Evolutionary conservation across 2,888 invertebrate genomes (phyloP).

Genomic region (Chrysina gloriosa): DNA sequence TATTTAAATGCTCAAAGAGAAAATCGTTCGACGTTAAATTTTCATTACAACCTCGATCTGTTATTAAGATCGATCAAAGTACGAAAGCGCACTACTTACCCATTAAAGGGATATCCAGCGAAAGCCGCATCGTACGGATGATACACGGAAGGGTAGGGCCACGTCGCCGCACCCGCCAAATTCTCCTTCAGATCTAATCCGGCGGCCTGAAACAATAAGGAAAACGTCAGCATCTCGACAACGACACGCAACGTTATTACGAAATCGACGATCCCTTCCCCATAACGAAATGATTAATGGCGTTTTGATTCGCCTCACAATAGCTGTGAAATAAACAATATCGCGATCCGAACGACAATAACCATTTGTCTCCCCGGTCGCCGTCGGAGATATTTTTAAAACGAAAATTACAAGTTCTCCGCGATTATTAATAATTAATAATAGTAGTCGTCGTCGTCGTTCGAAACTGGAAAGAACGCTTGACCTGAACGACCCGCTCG

Average conservation of each 20-base stretch:
- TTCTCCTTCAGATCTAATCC: conserved; percentile 92
- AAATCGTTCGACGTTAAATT: too few species aligned
- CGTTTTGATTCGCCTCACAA: not conserved
- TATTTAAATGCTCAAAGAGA: too few species aligned
- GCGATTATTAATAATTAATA: conserved; percentile 31
- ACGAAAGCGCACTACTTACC: conserved; percentile 74
- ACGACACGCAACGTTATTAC: not conserved
- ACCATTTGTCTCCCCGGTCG: not conserved
- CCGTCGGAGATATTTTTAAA: conserved; percentile 5
- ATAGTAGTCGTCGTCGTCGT: too few species aligned
- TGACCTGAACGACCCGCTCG: conserved; percentile 16
- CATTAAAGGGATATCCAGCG: conserved; percentile 94
- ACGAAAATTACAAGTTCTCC: not conserved
- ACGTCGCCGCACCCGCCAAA: conserved; percentile 83
- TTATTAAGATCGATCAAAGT: not conserved
- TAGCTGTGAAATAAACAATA: conserved; percentile 17
- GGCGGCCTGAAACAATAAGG: conserved; percentile 73
- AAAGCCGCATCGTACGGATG: conserved; percentile 95
- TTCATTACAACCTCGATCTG: too few species aligned
- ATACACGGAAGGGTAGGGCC: conserved; percentile 93
- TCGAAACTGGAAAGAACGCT: conserved; percentile 9
- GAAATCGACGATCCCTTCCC: not conserved
- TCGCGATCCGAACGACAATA: conserved; percentile 4
- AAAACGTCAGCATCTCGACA: conserved; percentile 1
- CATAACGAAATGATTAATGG: conserved; percentile 19